Base-by-base conservation (phyloP, 2,888 invertebrate genomes). In the Stictocephala bisonia region DNA sequence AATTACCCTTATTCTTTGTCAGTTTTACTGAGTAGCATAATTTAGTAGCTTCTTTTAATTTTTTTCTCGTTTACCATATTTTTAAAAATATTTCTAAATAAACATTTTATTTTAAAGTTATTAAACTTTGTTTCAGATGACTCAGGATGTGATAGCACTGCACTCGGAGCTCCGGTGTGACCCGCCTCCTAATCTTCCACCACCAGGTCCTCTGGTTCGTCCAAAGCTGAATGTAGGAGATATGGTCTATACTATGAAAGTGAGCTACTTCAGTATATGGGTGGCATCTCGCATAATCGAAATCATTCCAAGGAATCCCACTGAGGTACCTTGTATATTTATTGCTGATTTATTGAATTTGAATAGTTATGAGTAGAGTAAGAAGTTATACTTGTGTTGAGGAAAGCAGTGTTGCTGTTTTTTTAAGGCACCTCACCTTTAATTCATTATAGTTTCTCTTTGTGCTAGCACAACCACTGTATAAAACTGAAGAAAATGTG, bases 231-330 rank as follows among this genome's bases (percentile, higher is more conserved):
- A 84, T 15, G 78, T 85, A 0, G 88, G 88, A 53, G 86, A 86
- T 56, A 80, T 83, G 13, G 89, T 91, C 20, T 91, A 86, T 82
- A 89, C 89, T 1, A 90, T 90, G 86, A 87, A 88, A 77, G 88
- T 88, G 78, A 84, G 85, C 72, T 84, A 87, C 9, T 88, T 89
- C 80, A 87, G 88, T 27, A 87, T 89, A 4, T 93, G 93, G 92
- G 84, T 89, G 0, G 86, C 85, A 68, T 90, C 87, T 3, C 86
- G 84, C 13, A 81, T 90, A 0, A 76, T 86, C n/a, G 86, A 87
- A 4, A 80, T 88, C 1, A 80, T 84, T 50, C 67, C 56, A 18
- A 74, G 72, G 13, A 44, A 44, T 18, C 44, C 64, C 1, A 41
- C 64, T 1, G 64, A 64, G 64, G 64, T 64, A n/a, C n/a, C n/a